phyloP scores from a whole-genome alignment of 2,797 vertebrate genomes.

The Kryptolebias ocellatus region DNA sequence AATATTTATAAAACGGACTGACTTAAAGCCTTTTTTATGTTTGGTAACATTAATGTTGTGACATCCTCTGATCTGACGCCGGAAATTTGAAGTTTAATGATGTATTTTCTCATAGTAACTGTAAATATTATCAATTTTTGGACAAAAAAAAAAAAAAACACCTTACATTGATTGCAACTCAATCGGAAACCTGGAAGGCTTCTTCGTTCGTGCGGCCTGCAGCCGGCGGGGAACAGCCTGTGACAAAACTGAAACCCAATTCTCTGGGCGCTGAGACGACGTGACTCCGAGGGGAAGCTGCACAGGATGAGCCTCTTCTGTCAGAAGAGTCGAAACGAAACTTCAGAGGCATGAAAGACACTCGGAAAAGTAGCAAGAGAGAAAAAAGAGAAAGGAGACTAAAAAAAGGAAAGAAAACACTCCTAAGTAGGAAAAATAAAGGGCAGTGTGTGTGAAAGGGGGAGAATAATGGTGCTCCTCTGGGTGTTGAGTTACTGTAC shows the following conservation, averaged over 20 bases:
- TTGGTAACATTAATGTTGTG: too few species aligned
- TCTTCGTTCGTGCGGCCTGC: too few species aligned
- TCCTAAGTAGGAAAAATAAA: conserved; percentile 3
- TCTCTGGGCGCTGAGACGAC: conserved; percentile 10
- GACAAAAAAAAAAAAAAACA: too few species aligned
- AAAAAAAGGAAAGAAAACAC: conserved; percentile 6
- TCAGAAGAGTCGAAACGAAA: neutral
- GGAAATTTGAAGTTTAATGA: too few species aligned
- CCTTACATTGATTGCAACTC: too few species aligned
- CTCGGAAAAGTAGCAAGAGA: neutral
- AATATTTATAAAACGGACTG: too few species aligned
- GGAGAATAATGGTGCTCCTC: conserved; percentile 29
- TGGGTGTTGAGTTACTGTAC: conserved; percentile 57
- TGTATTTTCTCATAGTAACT: too few species aligned
- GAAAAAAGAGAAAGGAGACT: neutral
- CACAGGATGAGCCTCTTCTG: neutral
- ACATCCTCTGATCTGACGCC: too few species aligned
- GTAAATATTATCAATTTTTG: too few species aligned
- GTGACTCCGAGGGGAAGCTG: neutral
- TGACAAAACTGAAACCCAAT: conserved; percentile 21
- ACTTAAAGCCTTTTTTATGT: too few species aligned
- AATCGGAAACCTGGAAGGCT: too few species aligned
- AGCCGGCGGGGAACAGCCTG: too few species aligned
- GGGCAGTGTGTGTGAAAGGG: neutral
- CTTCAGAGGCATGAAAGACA: neutral